A percentile compares a stretch with the other conserved stretches of the same genome.
phyloP scores from a whole-genome alignment of 2,888 invertebrate genomes.

The Unio pictorum region DNA sequence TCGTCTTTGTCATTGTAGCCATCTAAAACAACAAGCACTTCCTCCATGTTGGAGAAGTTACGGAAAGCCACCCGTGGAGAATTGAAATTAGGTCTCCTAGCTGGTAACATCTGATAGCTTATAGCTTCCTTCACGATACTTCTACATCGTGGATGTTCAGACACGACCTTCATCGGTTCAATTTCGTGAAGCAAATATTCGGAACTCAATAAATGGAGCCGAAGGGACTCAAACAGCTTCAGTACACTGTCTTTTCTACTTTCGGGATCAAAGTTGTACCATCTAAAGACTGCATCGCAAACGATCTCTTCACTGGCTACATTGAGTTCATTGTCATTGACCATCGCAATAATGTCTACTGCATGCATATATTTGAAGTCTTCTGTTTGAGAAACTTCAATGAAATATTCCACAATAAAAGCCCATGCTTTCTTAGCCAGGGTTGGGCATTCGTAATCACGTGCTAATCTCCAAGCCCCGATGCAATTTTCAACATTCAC shows the following conservation, averaged over 20 bases:
- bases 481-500: slow-evolving; percentile 87
- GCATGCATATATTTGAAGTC: slow-evolving; percentile 76
- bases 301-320: slow-evolving; percentile 88
- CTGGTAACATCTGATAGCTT: slow-evolving; percentile 53
- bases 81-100: slow-evolving; percentile 45
- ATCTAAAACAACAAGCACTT: slow-evolving; percentile 47
- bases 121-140: slow-evolving; percentile 53
- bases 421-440: slow-evolving; percentile 80
- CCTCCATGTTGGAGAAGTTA: slow-evolving; percentile 45
- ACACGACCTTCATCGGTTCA: slow-evolving; percentile 44
- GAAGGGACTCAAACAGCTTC: slow-evolving; percentile 49
- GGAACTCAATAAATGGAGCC: slow-evolving; percentile 51
- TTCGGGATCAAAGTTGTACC: slow-evolving; percentile 78
- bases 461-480: slow-evolving; percentile 87
- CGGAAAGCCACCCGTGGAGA: slow-evolving; percentile 45
- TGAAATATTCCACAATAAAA: slow-evolving; percentile 76
- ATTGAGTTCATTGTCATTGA: slow-evolving; percentile 86
- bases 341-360: slow-evolving; percentile 83
- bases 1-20: slow-evolving; percentile 47
- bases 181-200: slow-evolving; percentile 52
- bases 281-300: slow-evolving; percentile 82
- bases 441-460: slow-evolving; percentile 80
- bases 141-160: slow-evolving; percentile 40
- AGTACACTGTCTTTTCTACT: slow-evolving; percentile 72
- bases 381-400: slow-evolving; percentile 44